Conservation (phyloP, 2,888 invertebrate genomes). For the Pseudoips prasinana region DNA sequence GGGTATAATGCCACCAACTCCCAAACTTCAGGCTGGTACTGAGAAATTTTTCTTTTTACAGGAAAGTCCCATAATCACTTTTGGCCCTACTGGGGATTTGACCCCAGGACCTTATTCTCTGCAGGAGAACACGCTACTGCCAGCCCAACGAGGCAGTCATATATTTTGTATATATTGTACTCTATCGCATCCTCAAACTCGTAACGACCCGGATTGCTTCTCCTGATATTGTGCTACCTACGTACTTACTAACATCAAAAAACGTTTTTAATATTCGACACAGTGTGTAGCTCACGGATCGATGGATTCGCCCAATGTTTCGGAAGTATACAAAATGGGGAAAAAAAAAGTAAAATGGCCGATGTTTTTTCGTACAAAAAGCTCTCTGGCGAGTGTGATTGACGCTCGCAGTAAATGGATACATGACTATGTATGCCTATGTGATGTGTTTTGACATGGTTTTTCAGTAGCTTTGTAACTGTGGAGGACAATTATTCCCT, state of each 20-base stretch:
- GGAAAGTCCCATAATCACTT: too few relatives aligned
- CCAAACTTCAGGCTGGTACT: too few relatives aligned
- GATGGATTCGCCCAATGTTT: constrained; percentile 39
- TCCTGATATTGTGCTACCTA: too few relatives aligned
- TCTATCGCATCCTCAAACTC: too few relatives aligned
- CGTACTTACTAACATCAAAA: constrained; percentile 9
- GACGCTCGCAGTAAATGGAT: constrained; percentile 33
- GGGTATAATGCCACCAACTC: too few relatives aligned
- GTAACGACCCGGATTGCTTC: too few relatives aligned
- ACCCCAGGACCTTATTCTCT: too few relatives aligned
- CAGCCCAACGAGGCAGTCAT: too few relatives aligned
- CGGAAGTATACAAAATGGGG: constrained; percentile 38
- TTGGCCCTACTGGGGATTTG: too few relatives aligned
- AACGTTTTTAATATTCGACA: constrained; percentile 61
- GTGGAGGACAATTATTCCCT: constrained; percentile 10
- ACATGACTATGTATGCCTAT: constrained; percentile 27
- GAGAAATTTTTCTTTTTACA: too few relatives aligned
- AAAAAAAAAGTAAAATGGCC: constrained; percentile 40
- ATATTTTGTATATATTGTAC: too few relatives aligned
- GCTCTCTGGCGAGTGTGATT: constrained; percentile 43
- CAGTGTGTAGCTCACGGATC: constrained; percentile 52
- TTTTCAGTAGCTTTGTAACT: constrained; percentile 15
- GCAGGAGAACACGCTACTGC: too few relatives aligned
- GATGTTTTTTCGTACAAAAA: constrained; percentile 48
- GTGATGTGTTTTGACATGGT: constrained; percentile 24